A percentile compares a stretch with the other conserved stretches of the same genome.
Evolutionary conservation across 1,140 invertebrate species (phyloP).

Genomic region (Doryteuthis pealeii): DNA sequence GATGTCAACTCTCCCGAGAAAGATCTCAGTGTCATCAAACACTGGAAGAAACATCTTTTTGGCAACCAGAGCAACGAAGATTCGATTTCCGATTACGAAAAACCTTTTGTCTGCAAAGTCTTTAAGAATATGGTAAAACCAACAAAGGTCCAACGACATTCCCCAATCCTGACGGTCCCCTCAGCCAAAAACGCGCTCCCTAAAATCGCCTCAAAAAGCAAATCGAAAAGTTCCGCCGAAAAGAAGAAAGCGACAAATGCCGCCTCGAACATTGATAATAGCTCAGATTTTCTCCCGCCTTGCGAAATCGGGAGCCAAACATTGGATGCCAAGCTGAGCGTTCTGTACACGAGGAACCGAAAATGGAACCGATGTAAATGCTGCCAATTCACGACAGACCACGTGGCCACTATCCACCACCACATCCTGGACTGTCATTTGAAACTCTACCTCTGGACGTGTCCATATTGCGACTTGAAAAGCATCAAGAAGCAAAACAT

Average conservation of each 20-base stretch:
- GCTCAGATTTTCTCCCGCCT: too few species aligned
- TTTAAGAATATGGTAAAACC: slow-evolving; percentile 6
- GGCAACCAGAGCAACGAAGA: background rate
- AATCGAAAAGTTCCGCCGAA: background rate
- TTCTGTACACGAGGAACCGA: slow-evolving; percentile 20
- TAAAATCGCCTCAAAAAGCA: background rate
- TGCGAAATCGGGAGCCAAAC: slow-evolving; percentile 23
- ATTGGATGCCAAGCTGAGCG: slow-evolving; percentile 26
- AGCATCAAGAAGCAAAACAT: slow-evolving; percentile 26
- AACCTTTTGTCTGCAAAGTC: background rate
- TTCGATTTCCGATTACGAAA: background rate
- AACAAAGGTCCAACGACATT: background rate
- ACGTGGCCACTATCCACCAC: slow-evolving; percentile 29
- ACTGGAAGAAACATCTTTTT: background rate
- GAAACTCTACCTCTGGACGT: slow-evolving; percentile 28
- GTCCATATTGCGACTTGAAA: slow-evolving; percentile 30
- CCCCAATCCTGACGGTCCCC: background rate
- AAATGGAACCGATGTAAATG: slow-evolving; percentile 23
- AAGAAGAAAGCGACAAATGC: background rate
- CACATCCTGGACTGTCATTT: slow-evolving; percentile 35
- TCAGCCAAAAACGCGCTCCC: background rate
- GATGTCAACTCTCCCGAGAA: background rate
- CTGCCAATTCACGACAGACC: slow-evolving; percentile 31
- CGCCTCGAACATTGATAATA: background rate
- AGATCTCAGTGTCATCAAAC: background rate